Conservation (phyloP, 2,113 vertebrate species). For the Gallinago paraguaiae region DNA sequence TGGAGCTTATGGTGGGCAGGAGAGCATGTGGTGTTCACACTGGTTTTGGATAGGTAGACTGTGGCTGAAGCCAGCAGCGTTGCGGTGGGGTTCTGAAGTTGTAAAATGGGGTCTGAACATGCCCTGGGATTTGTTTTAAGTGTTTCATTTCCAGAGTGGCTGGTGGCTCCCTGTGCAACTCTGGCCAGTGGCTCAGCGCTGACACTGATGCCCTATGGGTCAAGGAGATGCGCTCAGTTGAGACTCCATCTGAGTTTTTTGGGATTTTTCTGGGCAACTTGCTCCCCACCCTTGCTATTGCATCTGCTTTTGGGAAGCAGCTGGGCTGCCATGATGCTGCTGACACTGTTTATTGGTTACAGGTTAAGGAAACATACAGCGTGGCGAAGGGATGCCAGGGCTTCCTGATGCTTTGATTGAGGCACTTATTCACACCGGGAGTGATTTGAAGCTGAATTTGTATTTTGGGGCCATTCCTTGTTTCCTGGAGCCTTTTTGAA, state of each 20-base stretch:
- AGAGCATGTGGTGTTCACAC: not conserved
- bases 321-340: not conserved
- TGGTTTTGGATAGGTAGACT: not conserved
- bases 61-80: not conserved
- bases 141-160: not conserved
- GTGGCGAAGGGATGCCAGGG: not conserved
- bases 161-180: not conserved
- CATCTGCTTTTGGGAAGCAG: not conserved
- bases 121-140: not conserved
- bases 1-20: not conserved
- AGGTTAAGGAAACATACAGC: not conserved
- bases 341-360: fast-evolving
- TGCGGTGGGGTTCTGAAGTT: not conserved
- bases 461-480: slow-evolving; percentile 47
- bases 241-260: not conserved
- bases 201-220: not conserved
- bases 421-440: not conserved
- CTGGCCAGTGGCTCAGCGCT: fast-evolving
- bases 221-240: not conserved
- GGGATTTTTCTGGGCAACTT: not conserved
- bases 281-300: not conserved
- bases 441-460: not conserved
- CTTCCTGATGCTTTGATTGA: not conserved
- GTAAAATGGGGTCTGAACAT: not conserved
- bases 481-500: slow-evolving; percentile 15